A percentile compares a stretch with the other conserved stretches of the same genome.
phyloP scores from a whole-genome alignment of 1,140 invertebrate genomes.

The Orchestia grillus region DNA sequence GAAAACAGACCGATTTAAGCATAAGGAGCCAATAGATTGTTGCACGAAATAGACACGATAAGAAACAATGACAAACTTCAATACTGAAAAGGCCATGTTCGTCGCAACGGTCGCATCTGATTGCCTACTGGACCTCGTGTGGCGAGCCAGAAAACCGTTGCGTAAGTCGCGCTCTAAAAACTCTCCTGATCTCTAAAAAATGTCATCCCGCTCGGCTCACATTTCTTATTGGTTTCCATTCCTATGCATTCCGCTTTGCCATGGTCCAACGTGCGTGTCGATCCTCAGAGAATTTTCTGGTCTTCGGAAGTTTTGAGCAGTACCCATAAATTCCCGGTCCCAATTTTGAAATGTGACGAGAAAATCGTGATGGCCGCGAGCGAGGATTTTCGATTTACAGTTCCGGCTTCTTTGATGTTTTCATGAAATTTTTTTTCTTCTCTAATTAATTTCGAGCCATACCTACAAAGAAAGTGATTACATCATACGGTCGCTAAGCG shows the following conservation, averaged over 20 bases:
- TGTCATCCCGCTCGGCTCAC: neutral
- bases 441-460: neutral
- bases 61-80: neutral
- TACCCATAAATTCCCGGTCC: neutral
- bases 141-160: neutral
- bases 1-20: neutral
- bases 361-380: neutral
- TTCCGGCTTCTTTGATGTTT: neutral
- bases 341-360: neutral
- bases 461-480: neutral
- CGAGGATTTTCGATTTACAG: neutral
- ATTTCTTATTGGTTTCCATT: constrained; percentile 28
- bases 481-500: neutral
- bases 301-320: neutral
- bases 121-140: neutral
- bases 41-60: neutral
- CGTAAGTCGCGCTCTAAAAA: neutral
- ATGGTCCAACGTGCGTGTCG: neutral
- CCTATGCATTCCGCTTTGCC: neutral
- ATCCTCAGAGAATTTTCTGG: neutral
- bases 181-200: constrained; percentile 10
- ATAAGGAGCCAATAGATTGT: neutral
- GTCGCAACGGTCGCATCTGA: neutral
- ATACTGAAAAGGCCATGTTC: neutral
- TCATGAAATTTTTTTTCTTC: neutral